Evolutionary conservation across 2,888 invertebrate genomes (phyloP).

Genomic region (Acrobasis repandana): DNA sequence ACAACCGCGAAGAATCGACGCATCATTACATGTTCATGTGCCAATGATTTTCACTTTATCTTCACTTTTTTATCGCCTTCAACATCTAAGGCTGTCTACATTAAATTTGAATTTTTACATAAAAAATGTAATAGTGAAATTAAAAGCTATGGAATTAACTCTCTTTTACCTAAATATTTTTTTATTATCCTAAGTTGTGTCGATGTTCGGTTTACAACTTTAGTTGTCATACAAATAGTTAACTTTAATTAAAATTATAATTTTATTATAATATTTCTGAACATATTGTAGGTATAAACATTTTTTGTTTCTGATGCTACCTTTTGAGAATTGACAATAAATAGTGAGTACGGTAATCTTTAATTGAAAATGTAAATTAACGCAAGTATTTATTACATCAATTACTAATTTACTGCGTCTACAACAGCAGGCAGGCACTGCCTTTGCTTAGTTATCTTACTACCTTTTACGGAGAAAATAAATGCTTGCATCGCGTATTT

Average conservation of each 20-base stretch:
- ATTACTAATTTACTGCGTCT: background rate
- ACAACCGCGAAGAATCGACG: constrained; percentile 8
- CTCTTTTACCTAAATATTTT: too few species aligned
- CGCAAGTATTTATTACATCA: background rate
- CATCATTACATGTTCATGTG: constrained; percentile 21
- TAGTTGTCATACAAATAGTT: too few species aligned
- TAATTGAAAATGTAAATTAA: background rate
- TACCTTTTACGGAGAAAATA: background rate
- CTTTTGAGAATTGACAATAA: background rate
- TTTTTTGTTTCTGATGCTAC: background rate
- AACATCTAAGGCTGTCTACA: background rate
- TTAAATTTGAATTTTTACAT: background rate
- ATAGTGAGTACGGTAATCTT: background rate
- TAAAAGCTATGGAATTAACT: too few species aligned
- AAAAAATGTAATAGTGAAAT: too few species aligned
- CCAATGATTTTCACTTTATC: constrained; percentile 11
- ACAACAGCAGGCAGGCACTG: background rate
- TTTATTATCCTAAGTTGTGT: too few species aligned
- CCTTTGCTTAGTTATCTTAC: background rate
- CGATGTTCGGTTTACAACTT: too few species aligned
- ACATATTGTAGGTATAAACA: background rate
- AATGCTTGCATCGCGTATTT: background rate
- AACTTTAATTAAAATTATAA: too few species aligned
- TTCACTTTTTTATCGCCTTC: constrained; percentile 4
- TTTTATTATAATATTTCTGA: too few species aligned